Conservation (phyloP, 2,797 vertebrate genomes). For the Manis pentadactyla region DNA sequence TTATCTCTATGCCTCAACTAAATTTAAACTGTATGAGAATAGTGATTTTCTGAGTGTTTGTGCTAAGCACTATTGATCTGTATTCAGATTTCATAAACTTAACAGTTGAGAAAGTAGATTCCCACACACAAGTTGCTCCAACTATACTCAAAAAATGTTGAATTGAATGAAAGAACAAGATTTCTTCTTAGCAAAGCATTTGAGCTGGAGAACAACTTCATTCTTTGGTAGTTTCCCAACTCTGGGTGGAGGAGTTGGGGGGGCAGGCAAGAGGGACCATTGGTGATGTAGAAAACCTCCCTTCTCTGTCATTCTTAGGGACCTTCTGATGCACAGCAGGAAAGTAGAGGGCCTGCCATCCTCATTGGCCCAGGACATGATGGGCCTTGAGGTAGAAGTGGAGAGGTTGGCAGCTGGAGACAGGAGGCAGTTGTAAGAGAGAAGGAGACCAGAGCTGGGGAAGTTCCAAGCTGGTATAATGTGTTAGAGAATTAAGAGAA, state of each 20-base stretch:
- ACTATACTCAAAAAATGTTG: neutral
- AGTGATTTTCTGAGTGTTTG: neutral
- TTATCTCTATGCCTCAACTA: neutral
- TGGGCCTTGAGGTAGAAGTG: neutral
- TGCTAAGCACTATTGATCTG: neutral
- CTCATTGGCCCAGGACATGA: neutral
- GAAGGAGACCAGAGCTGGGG: neutral
- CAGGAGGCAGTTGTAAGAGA: neutral
- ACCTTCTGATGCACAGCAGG: neutral
- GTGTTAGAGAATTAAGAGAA: neutral
- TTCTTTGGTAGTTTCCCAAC: neutral
- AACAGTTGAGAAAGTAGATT: neutral
- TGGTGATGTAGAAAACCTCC: neutral
- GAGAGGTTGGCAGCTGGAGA: neutral
- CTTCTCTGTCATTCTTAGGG: neutral
- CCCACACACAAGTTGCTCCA: neutral
- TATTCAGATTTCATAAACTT: constrained; percentile 38
- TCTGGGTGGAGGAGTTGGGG: neutral
- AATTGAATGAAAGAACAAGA: neutral
- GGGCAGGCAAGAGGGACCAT: no score
- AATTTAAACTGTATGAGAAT: neutral
- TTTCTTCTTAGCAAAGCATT: neutral
- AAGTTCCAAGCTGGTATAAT: neutral
- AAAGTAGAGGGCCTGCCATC: neutral
- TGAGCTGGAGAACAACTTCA: neutral